A percentile compares a stretch with the other conserved stretches of the same genome.
phyloP scores from a whole-genome alignment of 2,888 invertebrate species.

The Caenorhabditis sp. region DNA sequence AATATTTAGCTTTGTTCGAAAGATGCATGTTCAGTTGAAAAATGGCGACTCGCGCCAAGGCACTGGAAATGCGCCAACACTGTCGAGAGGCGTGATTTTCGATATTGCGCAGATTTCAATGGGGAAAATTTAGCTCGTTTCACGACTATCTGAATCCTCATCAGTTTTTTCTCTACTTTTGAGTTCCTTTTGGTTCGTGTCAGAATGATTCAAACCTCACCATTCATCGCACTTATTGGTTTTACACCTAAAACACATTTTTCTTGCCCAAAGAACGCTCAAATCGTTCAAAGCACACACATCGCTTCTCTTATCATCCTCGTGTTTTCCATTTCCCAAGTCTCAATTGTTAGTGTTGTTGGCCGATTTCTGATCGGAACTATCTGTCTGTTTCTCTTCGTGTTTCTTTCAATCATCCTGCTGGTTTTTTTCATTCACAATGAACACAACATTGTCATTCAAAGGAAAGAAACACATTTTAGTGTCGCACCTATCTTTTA shows the following conservation, averaged over 20 bases:
- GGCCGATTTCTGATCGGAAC: not conserved
- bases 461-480: not conserved
- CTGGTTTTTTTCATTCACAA: no score
- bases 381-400: no score
- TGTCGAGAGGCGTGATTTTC: not conserved
- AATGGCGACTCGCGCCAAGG: conserved; percentile 48
- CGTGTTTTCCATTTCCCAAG: not conserved
- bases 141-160: not conserved
- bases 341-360: not conserved
- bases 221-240: not conserved
- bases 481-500: not conserved
- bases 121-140: no score
- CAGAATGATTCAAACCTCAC: no score
- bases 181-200: no score
- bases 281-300: conserved; percentile 36
- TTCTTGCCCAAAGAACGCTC: conserved; percentile 45
- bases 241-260: not conserved
- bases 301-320: not conserved
- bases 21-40: conserved; percentile 35
- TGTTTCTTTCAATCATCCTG: no score
- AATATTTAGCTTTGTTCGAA: no score
- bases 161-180: not conserved
- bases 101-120: not conserved
- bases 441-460: no score
- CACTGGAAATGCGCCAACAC: conserved; percentile 5